These are phyloP conservation scores for Drosophila melanosoma DNA, from an alignment of 2,888 invertebrate genomes.

Conservation along the genomic window DNA sequence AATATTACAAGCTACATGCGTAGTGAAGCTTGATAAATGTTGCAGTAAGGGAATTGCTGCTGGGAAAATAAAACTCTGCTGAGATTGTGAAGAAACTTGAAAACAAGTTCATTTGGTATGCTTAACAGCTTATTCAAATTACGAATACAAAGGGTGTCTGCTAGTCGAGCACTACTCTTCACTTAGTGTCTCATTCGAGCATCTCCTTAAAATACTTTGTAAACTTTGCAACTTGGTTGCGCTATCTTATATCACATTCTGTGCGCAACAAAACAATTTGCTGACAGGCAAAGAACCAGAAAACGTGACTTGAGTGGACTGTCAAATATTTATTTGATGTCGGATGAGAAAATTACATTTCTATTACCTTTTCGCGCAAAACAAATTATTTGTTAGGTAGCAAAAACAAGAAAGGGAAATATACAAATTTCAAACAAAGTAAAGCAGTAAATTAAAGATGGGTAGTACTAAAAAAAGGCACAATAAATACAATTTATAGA, in stretches of 20 bases:
- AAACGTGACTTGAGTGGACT: conserved; percentile 19
- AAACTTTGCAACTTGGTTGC: conserved; percentile 3
- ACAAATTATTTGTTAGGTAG: background rate
- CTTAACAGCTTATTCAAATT: background rate
- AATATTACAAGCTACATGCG: conserved; percentile 11
- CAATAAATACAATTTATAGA: background rate
- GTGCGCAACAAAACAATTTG: conserved; percentile 8
- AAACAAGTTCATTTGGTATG: background rate
- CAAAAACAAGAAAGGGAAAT: background rate
- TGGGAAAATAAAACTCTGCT: background rate
- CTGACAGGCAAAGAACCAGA: background rate
- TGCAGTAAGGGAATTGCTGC: background rate
- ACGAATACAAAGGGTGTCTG: background rate
- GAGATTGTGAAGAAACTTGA: conserved; percentile 10
- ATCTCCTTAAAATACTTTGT: background rate
- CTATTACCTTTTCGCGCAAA: conserved; percentile 8
- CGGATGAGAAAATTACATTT: conserved; percentile 21
- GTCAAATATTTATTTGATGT: conserved; percentile 18
- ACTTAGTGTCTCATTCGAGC: background rate
- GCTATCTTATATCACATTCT: conserved; percentile 15
- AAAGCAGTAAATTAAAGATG: background rate
- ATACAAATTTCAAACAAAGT: background rate
- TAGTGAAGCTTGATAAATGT: background rate
- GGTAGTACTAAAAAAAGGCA: background rate
- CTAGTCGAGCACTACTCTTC: background rate